These are phyloP conservation scores for Bilobella aurantiaca DNA, from an alignment of 1,140 invertebrate genomes.

Conservation along the genomic window DNA sequence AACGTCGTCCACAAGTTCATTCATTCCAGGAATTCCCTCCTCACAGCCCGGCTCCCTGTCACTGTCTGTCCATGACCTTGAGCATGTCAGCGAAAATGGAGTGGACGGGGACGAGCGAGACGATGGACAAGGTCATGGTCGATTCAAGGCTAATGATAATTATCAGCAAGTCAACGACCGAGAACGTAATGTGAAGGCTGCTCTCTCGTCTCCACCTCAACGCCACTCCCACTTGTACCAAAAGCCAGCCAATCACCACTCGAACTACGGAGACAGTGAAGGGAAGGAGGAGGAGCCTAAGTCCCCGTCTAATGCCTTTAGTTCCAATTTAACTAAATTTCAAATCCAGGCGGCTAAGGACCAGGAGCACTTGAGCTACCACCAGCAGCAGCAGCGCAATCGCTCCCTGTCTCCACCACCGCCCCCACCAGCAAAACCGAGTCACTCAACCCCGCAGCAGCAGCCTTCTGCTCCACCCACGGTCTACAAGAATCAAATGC, in stretches of 20 bases:
- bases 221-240: slow-evolving; percentile 7
- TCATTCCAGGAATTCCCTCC: slow-evolving; percentile 22
- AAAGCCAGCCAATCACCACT: not conserved
- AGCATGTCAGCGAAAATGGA: slow-evolving; percentile 28
- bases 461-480: slow-evolving; percentile 15
- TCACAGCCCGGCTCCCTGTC: slow-evolving; percentile 1
- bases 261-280: not conserved
- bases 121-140: not conserved
- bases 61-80: slow-evolving; percentile 32
- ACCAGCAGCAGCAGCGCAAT: slow-evolving; percentile 21
- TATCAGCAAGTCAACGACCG: not conserved
- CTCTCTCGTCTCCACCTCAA: not conserved
- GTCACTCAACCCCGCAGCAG: slow-evolving; percentile 12
- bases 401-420: slow-evolving; percentile 27
- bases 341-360: slow-evolving; percentile 38
- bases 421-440: slow-evolving; percentile 9
- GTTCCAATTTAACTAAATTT: not conserved
- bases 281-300: not conserved
- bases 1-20: slow-evolving; percentile 30
- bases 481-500: slow-evolving; percentile 29
- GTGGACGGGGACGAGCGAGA: slow-evolving; percentile 1
- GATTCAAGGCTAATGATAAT: not conserved
- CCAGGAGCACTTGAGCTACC: slow-evolving; percentile 20
- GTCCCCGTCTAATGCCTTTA: not conserved
- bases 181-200: not conserved